These are phyloP conservation scores for Apogon talboti DNA, from an alignment of 2,797 vertebrate genomes.

Conservation along the genomic window DNA sequence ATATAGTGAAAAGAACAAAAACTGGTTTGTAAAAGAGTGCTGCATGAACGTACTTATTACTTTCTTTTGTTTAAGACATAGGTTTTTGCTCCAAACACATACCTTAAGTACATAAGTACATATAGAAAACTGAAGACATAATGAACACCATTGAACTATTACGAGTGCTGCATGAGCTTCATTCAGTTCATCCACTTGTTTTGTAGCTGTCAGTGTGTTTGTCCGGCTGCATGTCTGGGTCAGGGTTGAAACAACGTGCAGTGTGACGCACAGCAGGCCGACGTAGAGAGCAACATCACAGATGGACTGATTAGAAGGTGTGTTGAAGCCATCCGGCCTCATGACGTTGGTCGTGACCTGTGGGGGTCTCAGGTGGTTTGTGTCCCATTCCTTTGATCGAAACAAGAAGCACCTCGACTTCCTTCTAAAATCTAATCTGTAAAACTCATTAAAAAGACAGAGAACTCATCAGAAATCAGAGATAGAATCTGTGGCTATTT, in stretches of 20 bases:
- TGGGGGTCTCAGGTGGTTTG: constrained; percentile 33
- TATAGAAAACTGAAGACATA: no score
- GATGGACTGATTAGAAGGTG: constrained; percentile 59
- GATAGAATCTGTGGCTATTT: neutral
- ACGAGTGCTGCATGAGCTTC: no score
- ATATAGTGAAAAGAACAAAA: neutral
- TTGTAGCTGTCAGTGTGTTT: constrained; percentile 37
- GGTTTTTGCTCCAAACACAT: no score
- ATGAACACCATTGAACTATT: no score
- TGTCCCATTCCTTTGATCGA: constrained; percentile 52
- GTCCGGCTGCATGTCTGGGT: constrained; percentile 53
- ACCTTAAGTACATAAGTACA: no score
- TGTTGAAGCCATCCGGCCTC: constrained; percentile 41
- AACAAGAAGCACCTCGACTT: constrained; percentile 41
- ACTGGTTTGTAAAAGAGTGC: neutral
- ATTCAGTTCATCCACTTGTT: constrained; percentile 8
- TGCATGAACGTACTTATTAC: no score
- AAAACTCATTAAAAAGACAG: constrained; percentile 17
- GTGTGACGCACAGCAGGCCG: constrained; percentile 70
- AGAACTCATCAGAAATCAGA: constrained; percentile 9
- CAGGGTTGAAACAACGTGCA: constrained; percentile 71
- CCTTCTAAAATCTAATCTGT: constrained; percentile 25
- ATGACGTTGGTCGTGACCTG: constrained; percentile 48
- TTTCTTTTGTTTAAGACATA: no score
- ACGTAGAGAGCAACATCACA: constrained; percentile 41